These are phyloP conservation scores for Astropecten irregularis DNA, from an alignment of 53 echinoderm and acorn worm species.

Conservation along the genomic window DNA sequence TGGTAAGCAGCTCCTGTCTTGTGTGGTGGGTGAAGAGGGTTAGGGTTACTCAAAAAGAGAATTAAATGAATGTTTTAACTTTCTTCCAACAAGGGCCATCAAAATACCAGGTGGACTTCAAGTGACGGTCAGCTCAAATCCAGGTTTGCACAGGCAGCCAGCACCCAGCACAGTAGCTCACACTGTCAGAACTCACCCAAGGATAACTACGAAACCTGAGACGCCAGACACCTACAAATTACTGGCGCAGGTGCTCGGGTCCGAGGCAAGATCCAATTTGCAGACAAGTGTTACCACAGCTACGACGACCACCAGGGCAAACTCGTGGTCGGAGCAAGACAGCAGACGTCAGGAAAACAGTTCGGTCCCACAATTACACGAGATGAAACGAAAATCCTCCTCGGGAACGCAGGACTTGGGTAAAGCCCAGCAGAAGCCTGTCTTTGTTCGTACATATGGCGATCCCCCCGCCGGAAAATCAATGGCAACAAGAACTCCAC, in stretches of 20 bases:
- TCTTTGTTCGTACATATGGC: neutral
- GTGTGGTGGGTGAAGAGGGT: too few relatives aligned
- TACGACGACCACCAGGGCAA: neutral
- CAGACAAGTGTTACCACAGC: neutral
- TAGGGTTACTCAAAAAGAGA: too few relatives aligned
- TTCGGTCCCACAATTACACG: too few relatives aligned
- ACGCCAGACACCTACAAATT: neutral
- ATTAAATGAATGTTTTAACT: too few relatives aligned
- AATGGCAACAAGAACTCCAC: neutral
- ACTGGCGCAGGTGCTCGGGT: constrained; percentile 24
- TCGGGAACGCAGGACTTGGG: neutral
- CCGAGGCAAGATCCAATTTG: neutral
- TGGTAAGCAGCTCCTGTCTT: too few relatives aligned
- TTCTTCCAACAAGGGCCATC: neutral
- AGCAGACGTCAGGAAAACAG: neutral
- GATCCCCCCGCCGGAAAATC: neutral
- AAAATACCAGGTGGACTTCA: neutral
- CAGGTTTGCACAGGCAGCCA: neutral
- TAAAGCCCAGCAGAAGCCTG: neutral
- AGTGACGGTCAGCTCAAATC: neutral
- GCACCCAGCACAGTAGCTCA: neutral
- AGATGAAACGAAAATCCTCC: too few relatives aligned
- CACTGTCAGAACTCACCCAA: too few relatives aligned
- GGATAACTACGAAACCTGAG: neutral
- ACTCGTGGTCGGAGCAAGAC: neutral